Conservation (phyloP, 2,113 vertebrate species). For the Herpailurus yagouaroundi region DNA sequence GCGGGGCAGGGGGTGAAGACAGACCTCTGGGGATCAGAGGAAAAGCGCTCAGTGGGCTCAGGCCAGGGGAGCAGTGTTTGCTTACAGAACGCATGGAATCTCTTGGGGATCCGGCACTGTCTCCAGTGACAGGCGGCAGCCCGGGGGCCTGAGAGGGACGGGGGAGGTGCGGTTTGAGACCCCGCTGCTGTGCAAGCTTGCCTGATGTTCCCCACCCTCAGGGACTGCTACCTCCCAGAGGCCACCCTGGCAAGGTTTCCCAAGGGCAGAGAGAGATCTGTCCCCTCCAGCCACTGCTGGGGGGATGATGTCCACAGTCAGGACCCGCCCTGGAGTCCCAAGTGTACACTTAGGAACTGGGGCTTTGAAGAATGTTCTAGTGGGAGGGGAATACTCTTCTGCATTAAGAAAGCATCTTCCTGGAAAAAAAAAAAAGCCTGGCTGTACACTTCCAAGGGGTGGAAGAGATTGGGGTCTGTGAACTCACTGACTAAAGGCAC, state of each 20-base stretch:
- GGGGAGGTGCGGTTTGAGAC: not conserved
- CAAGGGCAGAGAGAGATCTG: not conserved
- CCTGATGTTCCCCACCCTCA: not conserved
- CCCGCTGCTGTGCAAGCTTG: not conserved
- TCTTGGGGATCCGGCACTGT: not conserved
- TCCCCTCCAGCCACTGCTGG: not conserved
- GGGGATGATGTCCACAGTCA: not conserved
- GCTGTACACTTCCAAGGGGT: not conserved
- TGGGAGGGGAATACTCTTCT: not conserved
- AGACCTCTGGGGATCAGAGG: rapidly evolving
- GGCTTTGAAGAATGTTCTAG: not conserved
- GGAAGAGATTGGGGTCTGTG: not conserved
- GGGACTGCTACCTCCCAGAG: not conserved
- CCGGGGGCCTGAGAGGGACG: not conserved
- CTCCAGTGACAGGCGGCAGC: not conserved
- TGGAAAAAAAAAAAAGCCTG: not conserved
- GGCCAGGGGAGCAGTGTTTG: not conserved
- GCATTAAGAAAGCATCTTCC: not conserved
- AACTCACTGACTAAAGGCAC: not conserved
- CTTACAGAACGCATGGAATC: not conserved
- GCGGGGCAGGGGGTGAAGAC: not conserved
- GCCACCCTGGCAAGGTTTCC: not conserved
- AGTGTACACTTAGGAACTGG: not conserved
- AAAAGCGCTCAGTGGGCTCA: not conserved
- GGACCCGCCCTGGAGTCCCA: too few species aligned